A percentile compares a stretch with the other conserved stretches of the same genome.
Conservation (phyloP, 2,113 vertebrate genomes). For the Caracal caracal region DNA sequence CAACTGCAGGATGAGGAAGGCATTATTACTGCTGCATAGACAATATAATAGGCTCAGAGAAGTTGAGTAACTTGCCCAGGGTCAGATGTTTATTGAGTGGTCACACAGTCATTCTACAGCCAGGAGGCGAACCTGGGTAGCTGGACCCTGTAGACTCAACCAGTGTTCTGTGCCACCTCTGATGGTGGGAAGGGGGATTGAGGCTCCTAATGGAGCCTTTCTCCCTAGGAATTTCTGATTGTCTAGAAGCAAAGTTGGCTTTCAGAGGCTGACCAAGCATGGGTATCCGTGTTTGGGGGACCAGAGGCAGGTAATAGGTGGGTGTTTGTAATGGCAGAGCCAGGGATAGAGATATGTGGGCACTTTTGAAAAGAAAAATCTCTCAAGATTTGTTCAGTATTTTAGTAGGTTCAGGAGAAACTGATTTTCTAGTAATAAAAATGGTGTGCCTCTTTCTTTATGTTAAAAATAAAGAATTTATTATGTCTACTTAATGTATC, state of each 20-base stretch:
- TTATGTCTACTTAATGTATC: background rate
- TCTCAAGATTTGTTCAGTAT: background rate
- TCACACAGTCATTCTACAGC: background rate
- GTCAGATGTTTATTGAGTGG: background rate
- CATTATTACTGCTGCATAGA: background rate
- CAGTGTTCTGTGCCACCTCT: background rate
- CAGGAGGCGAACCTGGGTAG: background rate
- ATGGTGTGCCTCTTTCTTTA: background rate
- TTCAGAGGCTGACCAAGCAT: background rate
- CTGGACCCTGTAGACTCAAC: background rate
- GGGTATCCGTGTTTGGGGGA: background rate
- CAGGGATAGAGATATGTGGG: background rate
- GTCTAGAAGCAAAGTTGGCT: background rate
- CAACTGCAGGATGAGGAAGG: background rate
- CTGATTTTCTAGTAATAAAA: slow-evolving; percentile 11
- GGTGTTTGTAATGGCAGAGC: background rate
- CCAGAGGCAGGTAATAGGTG: background rate
- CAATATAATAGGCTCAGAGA: background rate
- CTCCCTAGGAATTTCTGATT: background rate
- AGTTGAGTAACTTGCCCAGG: background rate
- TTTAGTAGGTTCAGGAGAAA: background rate
- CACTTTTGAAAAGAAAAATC: background rate
- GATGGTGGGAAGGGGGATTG: background rate
- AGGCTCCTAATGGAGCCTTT: background rate
- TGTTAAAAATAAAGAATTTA: background rate